Percentiles rank a stretch among this genome's conserved stretches.
phyloP scores from a whole-genome alignment of 2,888 invertebrate species.

The Lacanobia wlatinum region DNA sequence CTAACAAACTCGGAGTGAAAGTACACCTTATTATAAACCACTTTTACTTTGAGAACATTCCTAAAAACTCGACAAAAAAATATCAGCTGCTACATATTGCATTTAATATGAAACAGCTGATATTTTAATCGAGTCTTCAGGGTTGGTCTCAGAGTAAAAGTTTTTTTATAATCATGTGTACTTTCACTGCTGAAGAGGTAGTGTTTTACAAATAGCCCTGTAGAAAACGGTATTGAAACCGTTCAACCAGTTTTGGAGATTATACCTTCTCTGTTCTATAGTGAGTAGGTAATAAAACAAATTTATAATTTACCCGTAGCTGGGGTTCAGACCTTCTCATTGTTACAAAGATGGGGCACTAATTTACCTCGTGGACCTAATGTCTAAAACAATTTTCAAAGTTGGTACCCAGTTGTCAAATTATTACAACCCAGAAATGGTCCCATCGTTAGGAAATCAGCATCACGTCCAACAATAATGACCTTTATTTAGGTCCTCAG shows the following conservation, averaged over 20 bases:
- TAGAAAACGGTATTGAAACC: background rate
- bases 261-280: no score
- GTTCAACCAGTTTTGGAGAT: background rate
- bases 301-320: background rate
- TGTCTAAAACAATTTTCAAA: background rate
- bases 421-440: background rate
- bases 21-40: no score
- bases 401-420: background rate
- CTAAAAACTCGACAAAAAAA: no score
- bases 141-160: no score
- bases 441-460: slow-evolving; percentile 29
- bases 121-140: no score
- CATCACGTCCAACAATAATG: slow-evolving; percentile 40
- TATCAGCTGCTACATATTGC: no score
- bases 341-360: background rate
- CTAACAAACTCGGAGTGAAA: no score
- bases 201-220: no score
- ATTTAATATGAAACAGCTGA: no score
- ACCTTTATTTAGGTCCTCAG: slow-evolving; percentile 29
- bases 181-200: no score
- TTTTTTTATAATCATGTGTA: no score
- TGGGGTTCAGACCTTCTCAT: background rate
- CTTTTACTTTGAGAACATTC: no score
- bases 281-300: background rate
- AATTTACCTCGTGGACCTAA: background rate